Percentiles rank a stretch among this genome's conserved stretches.
phyloP scores from a whole-genome alignment of 2,797 vertebrate genomes.

The Sebastes kiyomatsui region DNA sequence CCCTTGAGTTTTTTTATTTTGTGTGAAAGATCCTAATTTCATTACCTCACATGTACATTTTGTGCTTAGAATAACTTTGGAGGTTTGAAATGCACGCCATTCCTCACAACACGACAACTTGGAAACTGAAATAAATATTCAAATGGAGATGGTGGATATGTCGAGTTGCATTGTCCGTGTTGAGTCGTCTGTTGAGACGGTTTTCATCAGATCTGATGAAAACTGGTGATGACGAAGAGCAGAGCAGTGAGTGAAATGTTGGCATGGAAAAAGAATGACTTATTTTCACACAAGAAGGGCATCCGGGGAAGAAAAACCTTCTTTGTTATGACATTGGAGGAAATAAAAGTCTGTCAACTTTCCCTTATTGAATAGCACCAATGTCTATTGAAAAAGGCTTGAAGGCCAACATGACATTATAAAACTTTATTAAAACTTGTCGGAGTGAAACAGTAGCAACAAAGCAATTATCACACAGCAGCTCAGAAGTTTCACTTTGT shows the following conservation, averaged over 20 bases:
- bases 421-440: constrained; percentile 79
- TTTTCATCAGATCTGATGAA: constrained; percentile 45
- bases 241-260: constrained; percentile 19
- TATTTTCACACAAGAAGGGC: constrained; percentile 52
- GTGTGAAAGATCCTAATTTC: constrained; percentile 67
- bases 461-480: constrained; percentile 71
- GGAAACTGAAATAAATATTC: constrained; percentile 34
- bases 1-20: constrained; percentile 65
- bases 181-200: constrained; percentile 1
- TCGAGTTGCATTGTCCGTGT: constrained; percentile 32
- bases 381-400: constrained; percentile 76
- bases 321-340: constrained; percentile 53
- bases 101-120: constrained; percentile 43
- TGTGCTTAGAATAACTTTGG: constrained; percentile 76
- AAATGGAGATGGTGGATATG: constrained; percentile 12
- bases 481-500: constrained; percentile 62
- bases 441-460: constrained; percentile 69
- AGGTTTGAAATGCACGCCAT: constrained; percentile 49
- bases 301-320: constrained; percentile 41
- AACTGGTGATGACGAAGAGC: constrained; percentile 5
- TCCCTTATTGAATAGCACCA: constrained; percentile 76
- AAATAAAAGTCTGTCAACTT: constrained; percentile 48
- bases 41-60: constrained; percentile 71
- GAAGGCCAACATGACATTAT: constrained; percentile 74
- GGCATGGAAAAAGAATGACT: constrained; percentile 42